phyloP scores from a whole-genome alignment of 2,888 invertebrate genomes.

The Lapara coniferarum region DNA sequence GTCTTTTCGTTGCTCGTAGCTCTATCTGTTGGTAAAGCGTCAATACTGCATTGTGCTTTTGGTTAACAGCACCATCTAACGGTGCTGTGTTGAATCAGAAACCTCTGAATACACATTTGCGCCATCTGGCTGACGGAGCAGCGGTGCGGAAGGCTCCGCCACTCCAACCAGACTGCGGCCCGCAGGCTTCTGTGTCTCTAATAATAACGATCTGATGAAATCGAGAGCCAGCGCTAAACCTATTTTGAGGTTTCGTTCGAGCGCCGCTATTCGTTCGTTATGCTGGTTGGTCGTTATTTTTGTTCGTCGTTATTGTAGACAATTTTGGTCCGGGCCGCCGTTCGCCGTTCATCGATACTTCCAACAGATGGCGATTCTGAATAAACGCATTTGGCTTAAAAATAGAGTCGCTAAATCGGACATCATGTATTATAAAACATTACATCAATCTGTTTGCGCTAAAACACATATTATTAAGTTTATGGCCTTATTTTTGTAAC shows the following conservation, averaged over 20 bases:
- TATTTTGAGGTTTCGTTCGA: conserved; percentile 57
- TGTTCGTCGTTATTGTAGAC: conserved; percentile 62
- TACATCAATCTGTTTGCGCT: conserved; percentile 10
- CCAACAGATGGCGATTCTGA: conserved; percentile 62
- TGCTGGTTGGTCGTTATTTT: conserved; percentile 66
- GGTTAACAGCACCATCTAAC: conserved; percentile 63
- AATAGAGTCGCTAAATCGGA: conserved; percentile 29
- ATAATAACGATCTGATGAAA: conserved; percentile 56
- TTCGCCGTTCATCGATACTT: conserved; percentile 45
- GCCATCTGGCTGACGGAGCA: conserved; percentile 59
- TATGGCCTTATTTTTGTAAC: background rate
- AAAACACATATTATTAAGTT: conserved; percentile 7
- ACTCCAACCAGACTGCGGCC: conserved; percentile 63
- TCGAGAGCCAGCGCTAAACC: conserved; percentile 47
- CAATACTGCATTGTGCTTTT: conserved; percentile 42
- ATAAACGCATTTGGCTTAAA: conserved; percentile 35
- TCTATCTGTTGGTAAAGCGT: conserved; percentile 59
- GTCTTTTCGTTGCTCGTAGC: conserved; percentile 52
- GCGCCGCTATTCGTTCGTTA: conserved; percentile 55
- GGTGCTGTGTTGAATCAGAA: conserved; percentile 48
- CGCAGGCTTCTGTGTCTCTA: conserved; percentile 56
- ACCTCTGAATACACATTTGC: conserved; percentile 42
- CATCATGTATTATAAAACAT: conserved; percentile 19
- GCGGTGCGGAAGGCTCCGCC: conserved; percentile 66
- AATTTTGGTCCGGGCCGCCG: conserved; percentile 43